Conservation (phyloP, 1,140 invertebrate species). For the Ylistrum balloti region DNA sequence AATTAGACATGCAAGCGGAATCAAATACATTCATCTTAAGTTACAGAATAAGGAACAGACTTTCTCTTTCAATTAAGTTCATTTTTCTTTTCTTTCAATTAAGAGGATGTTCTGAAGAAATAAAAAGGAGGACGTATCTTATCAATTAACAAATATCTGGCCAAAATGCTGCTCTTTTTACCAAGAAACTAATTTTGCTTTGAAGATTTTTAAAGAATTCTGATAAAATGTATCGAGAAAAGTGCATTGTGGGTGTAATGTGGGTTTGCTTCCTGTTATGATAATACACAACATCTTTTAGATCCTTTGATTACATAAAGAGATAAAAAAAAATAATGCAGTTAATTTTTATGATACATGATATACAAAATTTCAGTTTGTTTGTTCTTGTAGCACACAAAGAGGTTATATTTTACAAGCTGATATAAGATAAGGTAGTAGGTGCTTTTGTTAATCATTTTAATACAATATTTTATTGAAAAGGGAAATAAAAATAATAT, state of each 20-base stretch:
- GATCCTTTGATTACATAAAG: background rate
- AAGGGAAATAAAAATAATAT: too few species aligned
- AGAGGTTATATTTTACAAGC: too few species aligned
- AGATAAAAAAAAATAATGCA: too few species aligned
- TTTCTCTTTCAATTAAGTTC: background rate
- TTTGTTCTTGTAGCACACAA: too few species aligned
- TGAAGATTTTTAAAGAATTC: background rate
- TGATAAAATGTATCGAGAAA: background rate
- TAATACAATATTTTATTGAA: too few species aligned
- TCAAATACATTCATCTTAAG: background rate
- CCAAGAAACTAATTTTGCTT: background rate
- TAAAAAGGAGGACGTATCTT: background rate
- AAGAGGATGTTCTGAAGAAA: background rate
- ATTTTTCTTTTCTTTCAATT: too few species aligned
- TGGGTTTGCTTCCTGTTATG: background rate
- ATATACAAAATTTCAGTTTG: too few species aligned
- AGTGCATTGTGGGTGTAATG: background rate
- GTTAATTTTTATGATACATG: too few species aligned
- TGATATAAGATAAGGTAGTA: too few species aligned
- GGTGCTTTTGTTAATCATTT: too few species aligned
- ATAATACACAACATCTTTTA: background rate
- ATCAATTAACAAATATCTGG: background rate
- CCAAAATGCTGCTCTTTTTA: background rate
- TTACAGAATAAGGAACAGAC: background rate
- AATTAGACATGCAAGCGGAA: background rate